A percentile compares a stretch with the other conserved stretches of the same genome.
Evolutionary conservation across 2,888 invertebrate genomes (phyloP).

Genomic region (Siphlonurus alternatus): DNA sequence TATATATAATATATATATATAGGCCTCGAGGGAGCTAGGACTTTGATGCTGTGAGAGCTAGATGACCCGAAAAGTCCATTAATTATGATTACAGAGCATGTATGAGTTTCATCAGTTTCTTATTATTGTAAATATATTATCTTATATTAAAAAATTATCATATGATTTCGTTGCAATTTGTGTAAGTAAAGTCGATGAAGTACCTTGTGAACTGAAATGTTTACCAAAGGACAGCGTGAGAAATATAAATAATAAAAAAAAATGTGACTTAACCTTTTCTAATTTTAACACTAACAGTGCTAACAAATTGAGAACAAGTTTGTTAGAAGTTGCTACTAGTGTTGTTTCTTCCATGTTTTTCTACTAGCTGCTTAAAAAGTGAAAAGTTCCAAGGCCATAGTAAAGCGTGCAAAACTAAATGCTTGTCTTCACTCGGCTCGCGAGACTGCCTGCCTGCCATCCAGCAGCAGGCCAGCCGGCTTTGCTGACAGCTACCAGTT

Average conservation of each 20-base stretch:
- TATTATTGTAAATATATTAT: too few species aligned
- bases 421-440: neutral
- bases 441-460: too few species aligned
- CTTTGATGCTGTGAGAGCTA: too few species aligned
- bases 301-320: neutral
- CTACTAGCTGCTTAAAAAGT: neutral
- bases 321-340: neutral
- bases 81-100: too few species aligned
- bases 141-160: too few species aligned
- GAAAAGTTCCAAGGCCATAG: neutral
- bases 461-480: too few species aligned
- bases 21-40: too few species aligned
- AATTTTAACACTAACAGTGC: neutral
- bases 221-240: neutral
- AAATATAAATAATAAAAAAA: neutral
- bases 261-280: neutral
- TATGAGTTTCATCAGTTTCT: too few species aligned
- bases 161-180: too few species aligned
- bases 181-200: too few species aligned
- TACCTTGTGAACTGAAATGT: neutral
- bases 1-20: too few species aligned
- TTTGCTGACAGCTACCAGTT: neutral
- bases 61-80: too few species aligned
- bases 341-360: neutral
- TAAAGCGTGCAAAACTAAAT: neutral